Evolutionary conservation across 2,888 invertebrate species (phyloP), one percentile per base, ranked within the genome.

Genomic region (Fragum fragum): DNA sequence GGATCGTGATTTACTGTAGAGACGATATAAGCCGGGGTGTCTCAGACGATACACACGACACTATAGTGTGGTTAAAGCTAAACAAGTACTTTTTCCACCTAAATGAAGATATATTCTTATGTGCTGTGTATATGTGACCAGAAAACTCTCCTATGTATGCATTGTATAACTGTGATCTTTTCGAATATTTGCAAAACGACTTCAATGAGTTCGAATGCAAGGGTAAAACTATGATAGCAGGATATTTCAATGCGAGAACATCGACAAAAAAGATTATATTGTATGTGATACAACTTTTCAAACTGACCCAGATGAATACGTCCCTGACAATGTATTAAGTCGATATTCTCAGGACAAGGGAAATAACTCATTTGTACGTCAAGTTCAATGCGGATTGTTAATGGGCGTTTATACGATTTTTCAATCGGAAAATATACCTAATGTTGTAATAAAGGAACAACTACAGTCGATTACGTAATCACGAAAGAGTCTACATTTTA

Each of bases 341-440:
- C 6, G 68, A 36, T 32, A 32, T 36, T n/a, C n/a, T n/a, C n/a
- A n/a, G n/a, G n/a, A n/a, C n/a, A n/a, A n/a, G n/a, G n/a, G n/a
- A n/a, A n/a, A 36, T 47, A 69, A 69, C 23, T 11, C 42, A 69
- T 5, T 21, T 69, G 69, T 52, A 69, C 42, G 36, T 21, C 69
- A 9, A 69, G 47, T 6, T 42, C 47, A 26, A 14, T 69, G 5
- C 14, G 69, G 5, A 23, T 69, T 52, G 21, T 2, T 52, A 69
- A 68, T 36, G 68, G 68, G 3, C 6, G 68, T 9, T 18, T 68
- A 9, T 32, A 36, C 16, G 11, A 9, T 69, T 14, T 9, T 5
- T 23, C 18, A 1, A 26, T 2, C 1, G 52, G 69, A 5, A 3
- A 3, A 23, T 69, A 26, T n/a, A 69, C 69, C 23, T 69, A 26